Evolutionary conservation across 1,140 invertebrate genomes (phyloP), one percentile per base, ranked within the genome.

Genomic region (Rhagoletis pomonella): DNA sequence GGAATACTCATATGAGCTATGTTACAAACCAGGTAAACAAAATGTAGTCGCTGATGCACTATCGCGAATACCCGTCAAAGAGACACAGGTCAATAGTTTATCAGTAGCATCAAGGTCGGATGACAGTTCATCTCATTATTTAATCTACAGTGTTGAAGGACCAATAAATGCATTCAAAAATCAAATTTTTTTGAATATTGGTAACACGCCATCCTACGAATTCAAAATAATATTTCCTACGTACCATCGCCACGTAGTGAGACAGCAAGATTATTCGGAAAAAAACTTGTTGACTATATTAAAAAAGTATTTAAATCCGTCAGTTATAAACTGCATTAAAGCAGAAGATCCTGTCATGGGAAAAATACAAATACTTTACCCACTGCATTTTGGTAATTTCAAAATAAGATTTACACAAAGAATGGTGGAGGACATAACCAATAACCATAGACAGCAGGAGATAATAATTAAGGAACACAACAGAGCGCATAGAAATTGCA

Each of bases 121-220:
- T 73, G 85, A 86, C 62, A 86, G 60, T 47, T 86, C 3, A 42
- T 39, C 39, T 19, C 85, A 65, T 19, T 64, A 88, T 59, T 59
- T 89, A 1, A 88, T 88, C n/a, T 73, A 29, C 29, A 39, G 50
- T 58, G 64, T 87, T n/a, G 64, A 87, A 44, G 73, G 39, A 10
- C 88, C 89, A 39, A 87, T 88, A 29, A 89, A 89, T n/a, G 87
- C 81, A 12, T 89, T 89, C 65, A 88, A 77, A 50, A 90, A 88
- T 58, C 89, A 88, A 86, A 86, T 89, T 50, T 85, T 88, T 3
- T 59, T 89, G 12, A 19, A 17, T 5, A 69, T 7, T n/a, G n/a
- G 42, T 19, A 9, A 55, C 4, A 55, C 9, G 4, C 50, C 50
- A 4, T 6, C 50, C 9, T 55, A 55, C 50, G 4, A 55, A 1